Base-by-base conservation (phyloP, 2,797 vertebrate genomes). In the Harpagifer antarcticus region DNA sequence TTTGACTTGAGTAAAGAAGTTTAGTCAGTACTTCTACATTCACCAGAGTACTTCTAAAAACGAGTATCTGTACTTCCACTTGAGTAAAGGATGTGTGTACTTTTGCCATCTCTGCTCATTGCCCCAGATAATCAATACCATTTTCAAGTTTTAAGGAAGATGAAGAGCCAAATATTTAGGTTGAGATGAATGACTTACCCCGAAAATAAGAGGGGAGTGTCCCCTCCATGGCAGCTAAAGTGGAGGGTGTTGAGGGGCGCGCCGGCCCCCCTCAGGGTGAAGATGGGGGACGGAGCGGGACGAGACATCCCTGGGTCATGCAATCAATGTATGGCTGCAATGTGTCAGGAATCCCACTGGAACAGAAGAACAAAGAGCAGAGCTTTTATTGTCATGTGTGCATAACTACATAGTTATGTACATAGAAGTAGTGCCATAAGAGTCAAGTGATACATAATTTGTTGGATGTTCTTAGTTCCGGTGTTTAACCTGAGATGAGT, bases 231-330 rank as follows among this genome's bases (percentile, higher is more conserved):
- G 66, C 95, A 95, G 62, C 86, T 92, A 83, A 99, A 99, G 81
- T 96, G 95, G 58, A 99, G 93, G 0, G 96, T 72, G 42, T 97
- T 96, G 58, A 99, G 92, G 3, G 96, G 81, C 10, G 95, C 95
- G 3, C 92, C 80, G 0, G 96, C 86, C 1, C 98, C 98, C 84
- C 98, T 95, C 55, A 99, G 94, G 69, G 97, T 96, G 84, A 96
- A 99, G 86, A 92, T 81, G 2, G 98, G 98, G 64, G 95, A 94
- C 0, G 97, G 98, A 9, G 96, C 86, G 2, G 95, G 95, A 49
- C 79, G 88, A 78, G 95, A 89, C 92, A 97, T 97, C 67, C 0
- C 3, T n/a, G 62, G 31, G 19, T 80, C 60, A 66, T 23, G 44
- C 37, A 61, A 47, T 80, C 58, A 74, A 64, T 27, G 44, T 19